These are phyloP conservation scores for Zygothrica quintamaculata DNA, from an alignment of 2,888 invertebrate species.

Conservation along the genomic window DNA sequence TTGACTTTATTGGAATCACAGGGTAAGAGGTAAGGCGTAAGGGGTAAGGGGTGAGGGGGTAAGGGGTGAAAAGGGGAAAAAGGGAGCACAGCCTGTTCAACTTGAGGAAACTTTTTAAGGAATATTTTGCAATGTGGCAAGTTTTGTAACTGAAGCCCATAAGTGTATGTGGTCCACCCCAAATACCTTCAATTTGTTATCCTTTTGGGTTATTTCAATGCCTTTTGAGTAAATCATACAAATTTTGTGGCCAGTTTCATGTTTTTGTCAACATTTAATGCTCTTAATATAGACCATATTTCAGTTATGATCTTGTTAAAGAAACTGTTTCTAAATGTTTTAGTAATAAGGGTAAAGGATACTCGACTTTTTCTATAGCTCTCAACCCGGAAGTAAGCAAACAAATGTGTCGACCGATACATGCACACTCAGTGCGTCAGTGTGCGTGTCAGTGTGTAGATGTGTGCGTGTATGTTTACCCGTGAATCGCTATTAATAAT, in stretches of 20 bases:
- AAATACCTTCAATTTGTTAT: conserved; percentile 5
- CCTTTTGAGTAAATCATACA: neutral
- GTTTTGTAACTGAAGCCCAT: conserved; percentile 5
- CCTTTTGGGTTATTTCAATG: conserved; percentile 3
- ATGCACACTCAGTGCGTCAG: conserved; percentile 29
- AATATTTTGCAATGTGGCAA: conserved; percentile 28
- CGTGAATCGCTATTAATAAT: conserved; percentile 53
- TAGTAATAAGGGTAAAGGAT: neutral
- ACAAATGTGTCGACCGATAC: conserved; percentile 28
- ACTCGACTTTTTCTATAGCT: too few species aligned
- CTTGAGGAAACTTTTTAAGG: conserved; percentile 7
- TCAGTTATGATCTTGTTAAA: conserved; percentile 2
- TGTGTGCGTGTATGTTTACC: conserved; percentile 4
- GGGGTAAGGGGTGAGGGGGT: too few species aligned
- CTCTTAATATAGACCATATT: neutral
- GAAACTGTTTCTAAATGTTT: neutral
- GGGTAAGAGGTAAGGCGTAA: too few species aligned
- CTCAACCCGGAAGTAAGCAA: conserved; percentile 43
- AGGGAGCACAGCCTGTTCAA: neutral
- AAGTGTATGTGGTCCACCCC: conserved; percentile 14
- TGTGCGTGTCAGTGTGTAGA: conserved; percentile 18
- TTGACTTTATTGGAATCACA: conserved; percentile 36
- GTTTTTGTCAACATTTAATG: neutral
- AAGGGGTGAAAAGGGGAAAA: neutral
- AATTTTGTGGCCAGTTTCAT: conserved; percentile 13